phyloP scores from a whole-genome alignment of 2,888 invertebrate species.

The Allygus modestus region DNA sequence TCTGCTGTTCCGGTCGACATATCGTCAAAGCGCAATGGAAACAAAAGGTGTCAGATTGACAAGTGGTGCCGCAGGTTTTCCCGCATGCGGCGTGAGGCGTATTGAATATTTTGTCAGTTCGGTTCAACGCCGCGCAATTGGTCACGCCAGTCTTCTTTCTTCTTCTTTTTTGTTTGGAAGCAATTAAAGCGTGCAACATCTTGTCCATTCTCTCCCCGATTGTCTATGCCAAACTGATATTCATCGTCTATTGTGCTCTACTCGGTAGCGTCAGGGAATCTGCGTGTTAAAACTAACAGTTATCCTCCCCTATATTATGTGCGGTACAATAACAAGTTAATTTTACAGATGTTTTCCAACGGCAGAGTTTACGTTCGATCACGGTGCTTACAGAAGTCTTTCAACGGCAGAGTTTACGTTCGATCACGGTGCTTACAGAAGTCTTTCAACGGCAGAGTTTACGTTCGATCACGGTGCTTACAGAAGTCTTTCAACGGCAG shows the following conservation, averaged over 20 bases:
- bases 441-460: too few species aligned
- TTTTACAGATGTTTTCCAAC: too few species aligned
- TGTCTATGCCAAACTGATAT: slow-evolving; percentile 56
- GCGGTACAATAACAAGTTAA: too few species aligned
- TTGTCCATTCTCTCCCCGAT: slow-evolving; percentile 6
- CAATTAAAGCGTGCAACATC: slow-evolving; percentile 42
- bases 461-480: too few species aligned
- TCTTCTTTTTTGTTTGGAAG: slow-evolving; percentile 33
- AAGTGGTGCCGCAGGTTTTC: slow-evolving; percentile 21
- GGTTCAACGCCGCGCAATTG: slow-evolving; percentile 30
- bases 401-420: too few species aligned
- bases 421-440: too few species aligned
- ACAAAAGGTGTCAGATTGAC: slow-evolving; percentile 49
- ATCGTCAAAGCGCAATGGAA: slow-evolving; percentile 16
- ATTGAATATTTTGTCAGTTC: slow-evolving; percentile 31
- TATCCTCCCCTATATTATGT: too few species aligned
- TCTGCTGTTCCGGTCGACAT: slow-evolving; percentile 28
- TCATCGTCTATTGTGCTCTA: slow-evolving; percentile 42
- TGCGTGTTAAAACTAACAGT: background rate
- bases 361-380: too few species aligned
- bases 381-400: too few species aligned
- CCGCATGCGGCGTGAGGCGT: background rate
- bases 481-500: too few species aligned
- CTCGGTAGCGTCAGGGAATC: background rate
- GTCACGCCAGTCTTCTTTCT: slow-evolving; percentile 12